phyloP scores from a whole-genome alignment of 2,113 vertebrate genomes.

The Gymnorhina tibicen region DNA sequence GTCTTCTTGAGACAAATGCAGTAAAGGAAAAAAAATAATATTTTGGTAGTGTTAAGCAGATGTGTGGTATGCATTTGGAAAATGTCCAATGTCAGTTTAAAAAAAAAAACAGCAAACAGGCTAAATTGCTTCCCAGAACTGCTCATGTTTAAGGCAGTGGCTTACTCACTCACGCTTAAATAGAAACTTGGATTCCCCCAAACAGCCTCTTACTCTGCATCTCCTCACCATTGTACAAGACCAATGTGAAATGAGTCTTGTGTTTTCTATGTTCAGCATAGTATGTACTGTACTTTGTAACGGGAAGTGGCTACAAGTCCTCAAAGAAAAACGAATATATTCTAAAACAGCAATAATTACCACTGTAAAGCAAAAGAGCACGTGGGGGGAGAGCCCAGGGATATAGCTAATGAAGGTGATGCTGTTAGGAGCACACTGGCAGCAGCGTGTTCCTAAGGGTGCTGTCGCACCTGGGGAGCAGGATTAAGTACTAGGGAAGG shows the following conservation, averaged over 20 bases:
- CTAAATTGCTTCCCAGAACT: constrained; percentile 23
- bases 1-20: neutral
- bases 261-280: constrained; percentile 56
- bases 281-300: constrained; percentile 58
- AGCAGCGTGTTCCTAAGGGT: neutral
- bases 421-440: neutral
- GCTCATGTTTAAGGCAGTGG: neutral
- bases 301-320: constrained; percentile 34
- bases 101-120: neutral
- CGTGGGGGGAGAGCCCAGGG: neutral
- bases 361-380: constrained; percentile 44
- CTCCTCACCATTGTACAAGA: constrained; percentile 20
- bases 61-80: constrained; percentile 38
- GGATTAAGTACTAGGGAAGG: neutral
- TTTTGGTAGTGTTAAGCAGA: constrained; percentile 35
- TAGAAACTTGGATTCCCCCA: neutral
- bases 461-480: neutral
- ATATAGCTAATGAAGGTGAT: neutral
- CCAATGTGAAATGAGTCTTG: constrained; percentile 33
- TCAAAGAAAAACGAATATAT: neutral
- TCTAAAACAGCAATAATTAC: constrained; percentile 74
- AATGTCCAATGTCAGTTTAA: neutral
- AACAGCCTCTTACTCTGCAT: constrained; percentile 31
- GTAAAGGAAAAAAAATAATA: neutral
- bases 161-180: neutral